Evolutionary conservation across 2,113 vertebrate genomes (phyloP).

Genomic region (Bostrychus sinensis): DNA sequence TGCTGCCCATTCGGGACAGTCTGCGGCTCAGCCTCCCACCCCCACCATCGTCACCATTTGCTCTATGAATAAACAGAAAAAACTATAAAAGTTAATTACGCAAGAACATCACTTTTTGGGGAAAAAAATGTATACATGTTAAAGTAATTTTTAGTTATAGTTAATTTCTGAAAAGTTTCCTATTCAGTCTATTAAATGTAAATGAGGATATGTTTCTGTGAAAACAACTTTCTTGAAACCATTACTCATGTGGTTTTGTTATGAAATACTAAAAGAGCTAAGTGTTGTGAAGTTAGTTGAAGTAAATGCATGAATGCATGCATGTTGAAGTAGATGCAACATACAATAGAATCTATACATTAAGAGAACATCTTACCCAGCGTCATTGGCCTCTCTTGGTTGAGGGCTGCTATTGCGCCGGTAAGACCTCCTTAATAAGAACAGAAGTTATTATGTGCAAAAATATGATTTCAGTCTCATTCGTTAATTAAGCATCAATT

Average conservation of each 20-base stretch:
- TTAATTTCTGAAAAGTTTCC: not conserved
- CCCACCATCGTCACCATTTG: constrained; percentile 69
- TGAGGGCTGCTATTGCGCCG: constrained; percentile 53
- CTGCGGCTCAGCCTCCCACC: constrained; percentile 68
- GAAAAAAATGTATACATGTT: too few relatives aligned
- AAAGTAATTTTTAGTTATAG: too few relatives aligned
- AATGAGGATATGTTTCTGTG: not conserved
- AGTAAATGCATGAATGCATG: too few relatives aligned
- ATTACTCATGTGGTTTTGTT: not conserved
- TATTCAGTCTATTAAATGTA: not conserved
- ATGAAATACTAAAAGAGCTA: not conserved
- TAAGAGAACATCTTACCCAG: constrained; percentile 59
- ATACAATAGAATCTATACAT: too few relatives aligned
- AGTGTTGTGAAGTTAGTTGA: too few relatives aligned
- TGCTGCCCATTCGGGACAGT: constrained; percentile 73
- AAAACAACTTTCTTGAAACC: not conserved
- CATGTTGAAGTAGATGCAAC: too few relatives aligned
- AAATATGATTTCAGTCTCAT: not conserved
- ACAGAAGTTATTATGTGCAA: not conserved
- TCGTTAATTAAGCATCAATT: too few relatives aligned
- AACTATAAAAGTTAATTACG: not conserved
- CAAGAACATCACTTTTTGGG: too few relatives aligned
- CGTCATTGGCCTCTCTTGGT: constrained; percentile 47
- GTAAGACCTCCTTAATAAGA: constrained; percentile 52
- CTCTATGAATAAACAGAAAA: not conserved